Evolutionary conservation across 2,888 invertebrate species (phyloP).

Genomic region (Andricus quercusramuli): DNA sequence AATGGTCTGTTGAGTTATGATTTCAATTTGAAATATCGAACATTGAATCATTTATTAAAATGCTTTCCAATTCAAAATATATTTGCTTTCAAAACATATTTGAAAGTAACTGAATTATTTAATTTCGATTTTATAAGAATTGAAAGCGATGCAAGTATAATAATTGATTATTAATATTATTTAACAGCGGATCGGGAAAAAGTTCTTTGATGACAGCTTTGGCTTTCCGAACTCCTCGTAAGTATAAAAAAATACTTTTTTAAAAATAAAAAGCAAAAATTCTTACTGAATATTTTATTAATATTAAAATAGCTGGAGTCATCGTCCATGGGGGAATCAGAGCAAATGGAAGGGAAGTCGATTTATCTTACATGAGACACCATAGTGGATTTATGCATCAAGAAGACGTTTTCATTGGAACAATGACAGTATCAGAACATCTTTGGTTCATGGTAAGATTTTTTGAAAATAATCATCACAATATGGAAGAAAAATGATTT

Average conservation of each 20-base stretch:
- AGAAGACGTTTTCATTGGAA: slow-evolving; percentile 92
- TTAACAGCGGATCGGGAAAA: slow-evolving; percentile 91
- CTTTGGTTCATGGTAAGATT: slow-evolving; percentile 89
- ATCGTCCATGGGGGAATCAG: slow-evolving; percentile 89
- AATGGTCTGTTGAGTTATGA: too few species aligned
- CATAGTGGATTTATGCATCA: slow-evolving; percentile 95
- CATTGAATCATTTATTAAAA: too few species aligned
- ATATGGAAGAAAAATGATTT: not conserved
- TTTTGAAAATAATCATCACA: slow-evolving; percentile 1
- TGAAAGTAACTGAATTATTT: too few species aligned
- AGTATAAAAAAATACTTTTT: slow-evolving; percentile 62
- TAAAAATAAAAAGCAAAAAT: slow-evolving; percentile 10
- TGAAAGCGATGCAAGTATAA: too few species aligned
- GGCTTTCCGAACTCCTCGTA: slow-evolving; percentile 88
- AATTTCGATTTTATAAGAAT: too few species aligned
- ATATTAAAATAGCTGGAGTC: slow-evolving; percentile 81
- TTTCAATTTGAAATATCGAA: too few species aligned
- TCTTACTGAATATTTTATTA: not conserved
- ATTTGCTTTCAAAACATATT: too few species aligned
- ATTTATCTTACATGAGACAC: slow-evolving; percentile 86
- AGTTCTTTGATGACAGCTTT: slow-evolving; percentile 92
- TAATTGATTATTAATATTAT: slow-evolving; percentile 35
- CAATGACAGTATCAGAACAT: slow-evolving; percentile 92
- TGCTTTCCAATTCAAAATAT: too few species aligned
- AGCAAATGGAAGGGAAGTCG: slow-evolving; percentile 87